Evolutionary conservation across 2,113 vertebrate genomes (phyloP).

Genomic region (Cheilinus undulatus): DNA sequence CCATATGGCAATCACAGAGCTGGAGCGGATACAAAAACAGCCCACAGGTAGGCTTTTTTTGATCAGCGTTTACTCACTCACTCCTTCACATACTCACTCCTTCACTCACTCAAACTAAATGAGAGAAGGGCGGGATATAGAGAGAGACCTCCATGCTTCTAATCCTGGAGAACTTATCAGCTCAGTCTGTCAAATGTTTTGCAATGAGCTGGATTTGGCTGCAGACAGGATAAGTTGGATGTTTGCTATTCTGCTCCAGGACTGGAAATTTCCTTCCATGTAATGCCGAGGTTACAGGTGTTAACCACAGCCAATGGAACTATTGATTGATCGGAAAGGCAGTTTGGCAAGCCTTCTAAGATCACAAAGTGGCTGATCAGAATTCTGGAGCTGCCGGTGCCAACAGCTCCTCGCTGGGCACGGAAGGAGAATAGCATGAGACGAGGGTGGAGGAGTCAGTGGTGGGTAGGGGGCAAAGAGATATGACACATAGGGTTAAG

Average conservation of each 20-base stretch:
- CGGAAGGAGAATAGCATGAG: slow-evolving; percentile 51
- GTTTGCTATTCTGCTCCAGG: slow-evolving; percentile 77
- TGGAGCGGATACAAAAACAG: slow-evolving; percentile 66
- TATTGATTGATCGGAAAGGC: slow-evolving; percentile 81
- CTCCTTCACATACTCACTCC: slow-evolving; percentile 36
- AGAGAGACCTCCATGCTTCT: slow-evolving; percentile 47
- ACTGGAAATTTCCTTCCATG: slow-evolving; percentile 78
- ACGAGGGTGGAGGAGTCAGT: slow-evolving; percentile 29
- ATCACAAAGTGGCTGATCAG: slow-evolving; percentile 83
- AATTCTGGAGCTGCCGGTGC: slow-evolving; percentile 74
- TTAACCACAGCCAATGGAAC: slow-evolving; percentile 78
- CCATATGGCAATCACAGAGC: slow-evolving; percentile 62
- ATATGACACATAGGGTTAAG: slow-evolving; percentile 61
- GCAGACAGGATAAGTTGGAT: slow-evolving; percentile 58
- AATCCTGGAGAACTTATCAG: slow-evolving; percentile 59
- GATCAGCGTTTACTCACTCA: slow-evolving; percentile 52
- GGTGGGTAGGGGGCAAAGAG: slow-evolving; percentile 23
- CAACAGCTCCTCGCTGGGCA: slow-evolving; percentile 60
- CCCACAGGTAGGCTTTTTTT: slow-evolving; percentile 60
- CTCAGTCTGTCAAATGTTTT: slow-evolving; percentile 61
- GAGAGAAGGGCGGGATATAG: slow-evolving; percentile 13
- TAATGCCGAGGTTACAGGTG: slow-evolving; percentile 80
- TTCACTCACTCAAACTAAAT: slow-evolving; percentile 32
- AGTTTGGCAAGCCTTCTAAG: slow-evolving; percentile 73
- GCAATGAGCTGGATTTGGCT: slow-evolving; percentile 60